phyloP scores from a whole-genome alignment of 2,888 invertebrate genomes.

The Drosophila paranaensis region DNA sequence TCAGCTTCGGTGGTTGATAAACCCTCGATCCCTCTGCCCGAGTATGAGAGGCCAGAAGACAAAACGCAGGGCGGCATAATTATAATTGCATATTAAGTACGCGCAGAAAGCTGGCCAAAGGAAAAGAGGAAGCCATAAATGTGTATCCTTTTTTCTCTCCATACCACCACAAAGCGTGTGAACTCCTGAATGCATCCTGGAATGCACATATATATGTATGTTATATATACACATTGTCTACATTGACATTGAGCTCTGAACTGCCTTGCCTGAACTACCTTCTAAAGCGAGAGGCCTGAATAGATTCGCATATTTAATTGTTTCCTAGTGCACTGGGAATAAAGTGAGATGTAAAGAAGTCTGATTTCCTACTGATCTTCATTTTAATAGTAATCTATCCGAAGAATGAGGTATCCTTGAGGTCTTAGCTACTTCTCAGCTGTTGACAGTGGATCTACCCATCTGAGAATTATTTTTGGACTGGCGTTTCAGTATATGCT shows the following conservation, averaged over 20 bases:
- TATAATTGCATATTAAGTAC: conserved; percentile 78
- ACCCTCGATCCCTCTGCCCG: conserved; percentile 30
- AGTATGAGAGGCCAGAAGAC: conserved; percentile 34
- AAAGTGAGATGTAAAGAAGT: background rate
- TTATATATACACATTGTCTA: background rate
- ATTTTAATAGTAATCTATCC: background rate
- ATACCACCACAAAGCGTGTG: conserved; percentile 60
- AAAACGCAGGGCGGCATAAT: conserved; percentile 73
- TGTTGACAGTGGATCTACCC: background rate
- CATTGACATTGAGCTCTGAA: background rate
- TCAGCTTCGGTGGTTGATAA: conserved; percentile 65
- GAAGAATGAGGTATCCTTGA: background rate
- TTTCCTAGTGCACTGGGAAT: background rate
- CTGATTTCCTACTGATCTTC: background rate
- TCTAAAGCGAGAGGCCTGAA: background rate
- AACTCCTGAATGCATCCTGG: conserved; percentile 55
- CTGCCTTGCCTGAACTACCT: background rate
- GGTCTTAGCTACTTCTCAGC: too few relatives aligned
- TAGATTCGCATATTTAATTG: background rate
- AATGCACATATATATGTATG: conserved; percentile 21
- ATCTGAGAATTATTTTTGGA: background rate
- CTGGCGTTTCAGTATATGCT: too few relatives aligned
- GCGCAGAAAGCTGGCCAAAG: conserved; percentile 31
- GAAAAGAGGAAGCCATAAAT: conserved; percentile 67
- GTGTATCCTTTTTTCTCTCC: conserved; percentile 62